These are phyloP conservation scores for Chaetophractus vellerosus DNA, from an alignment of 2,797 vertebrate genomes.

Conservation along the genomic window DNA sequence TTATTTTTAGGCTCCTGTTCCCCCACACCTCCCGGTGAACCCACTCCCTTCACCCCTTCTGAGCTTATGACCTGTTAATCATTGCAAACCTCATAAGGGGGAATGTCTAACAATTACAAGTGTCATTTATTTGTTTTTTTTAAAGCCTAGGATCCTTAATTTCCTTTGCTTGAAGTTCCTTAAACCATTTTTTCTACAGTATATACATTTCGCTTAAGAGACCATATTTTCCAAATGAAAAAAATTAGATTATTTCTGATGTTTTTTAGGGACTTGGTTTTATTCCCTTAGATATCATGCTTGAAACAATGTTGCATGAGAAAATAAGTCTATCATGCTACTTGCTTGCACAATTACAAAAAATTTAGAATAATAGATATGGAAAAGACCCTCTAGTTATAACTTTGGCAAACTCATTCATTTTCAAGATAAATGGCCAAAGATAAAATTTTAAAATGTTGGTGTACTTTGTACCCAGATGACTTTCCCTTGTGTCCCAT, in stretches of 20 bases:
- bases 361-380: not conserved
- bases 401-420: not conserved
- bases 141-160: not conserved
- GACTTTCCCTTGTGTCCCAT: not conserved
- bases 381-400: not conserved
- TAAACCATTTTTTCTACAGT: not conserved
- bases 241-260: not conserved
- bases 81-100: too few species aligned
- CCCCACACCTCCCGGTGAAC: too few species aligned
- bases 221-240: constrained; percentile 17
- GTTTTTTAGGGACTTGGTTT: not conserved
- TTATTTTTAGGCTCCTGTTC: too few species aligned
- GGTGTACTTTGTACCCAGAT: not conserved
- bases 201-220: not conserved
- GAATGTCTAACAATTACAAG: not conserved
- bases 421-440: constrained; percentile 23
- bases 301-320: not conserved
- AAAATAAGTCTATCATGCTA: not conserved
- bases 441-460: not conserved
- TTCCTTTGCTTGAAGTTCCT: not conserved
- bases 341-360: not conserved
- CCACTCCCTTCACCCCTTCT: too few species aligned
- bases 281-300: not conserved
- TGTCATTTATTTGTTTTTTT: not conserved
- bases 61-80: too few species aligned